A percentile compares a stretch with the other conserved stretches of the same genome.
These are phyloP conservation scores for Chauna torquata DNA, from an alignment of 2,113 vertebrate species.

Conservation along the genomic window DNA sequence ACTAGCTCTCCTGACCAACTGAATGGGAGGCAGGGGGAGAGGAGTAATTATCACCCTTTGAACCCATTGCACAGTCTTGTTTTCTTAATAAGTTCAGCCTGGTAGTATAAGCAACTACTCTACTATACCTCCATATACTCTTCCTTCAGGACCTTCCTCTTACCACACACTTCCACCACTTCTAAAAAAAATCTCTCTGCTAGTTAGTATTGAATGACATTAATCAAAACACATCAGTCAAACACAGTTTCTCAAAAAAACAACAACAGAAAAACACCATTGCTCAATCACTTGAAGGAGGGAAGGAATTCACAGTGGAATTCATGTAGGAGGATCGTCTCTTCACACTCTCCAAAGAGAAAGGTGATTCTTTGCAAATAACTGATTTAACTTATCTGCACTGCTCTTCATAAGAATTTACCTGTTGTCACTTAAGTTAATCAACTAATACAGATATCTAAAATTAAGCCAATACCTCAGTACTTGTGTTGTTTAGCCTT, in stretches of 20 bases:
- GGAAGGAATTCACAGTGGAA: background rate
- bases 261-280: background rate
- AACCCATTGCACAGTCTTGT: background rate
- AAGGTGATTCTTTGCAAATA: background rate
- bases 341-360: background rate
- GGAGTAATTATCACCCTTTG: background rate
- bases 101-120: background rate
- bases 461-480: background rate
- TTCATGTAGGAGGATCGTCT: background rate
- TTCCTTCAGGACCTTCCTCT: background rate
- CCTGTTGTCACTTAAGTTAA: background rate
- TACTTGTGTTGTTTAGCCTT: background rate
- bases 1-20: background rate
- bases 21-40: background rate
- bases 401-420: background rate
- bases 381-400: background rate
- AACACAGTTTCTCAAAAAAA: background rate
- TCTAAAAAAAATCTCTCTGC: background rate
- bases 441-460: background rate
- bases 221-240: constrained; percentile 21
- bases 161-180: background rate
- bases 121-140: background rate
- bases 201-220: background rate
- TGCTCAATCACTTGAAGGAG: background rate
- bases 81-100: background rate